phyloP scores from a whole-genome alignment of 2,888 invertebrate species.

The Eupithecia inturbata region DNA sequence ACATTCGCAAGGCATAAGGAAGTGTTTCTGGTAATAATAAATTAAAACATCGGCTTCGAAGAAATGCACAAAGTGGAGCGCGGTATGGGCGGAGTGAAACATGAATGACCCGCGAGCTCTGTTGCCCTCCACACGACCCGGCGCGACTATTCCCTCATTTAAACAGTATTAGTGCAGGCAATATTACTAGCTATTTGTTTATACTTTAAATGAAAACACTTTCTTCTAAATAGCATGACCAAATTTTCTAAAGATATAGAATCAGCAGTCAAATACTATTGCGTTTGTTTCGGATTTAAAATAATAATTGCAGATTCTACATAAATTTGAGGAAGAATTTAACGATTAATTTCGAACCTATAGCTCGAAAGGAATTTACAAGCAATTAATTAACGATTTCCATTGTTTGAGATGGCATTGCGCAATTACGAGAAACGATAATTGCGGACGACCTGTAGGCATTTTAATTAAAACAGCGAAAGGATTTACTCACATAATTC shows the following conservation, averaged over 20 bases:
- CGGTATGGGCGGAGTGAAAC: slow-evolving; percentile 68
- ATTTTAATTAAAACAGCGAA: slow-evolving; percentile 45
- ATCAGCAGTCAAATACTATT: background rate
- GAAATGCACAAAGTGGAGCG: slow-evolving; percentile 61
- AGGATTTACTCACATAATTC: slow-evolving; percentile 30
- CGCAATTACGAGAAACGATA: slow-evolving; percentile 49
- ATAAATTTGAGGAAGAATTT: background rate
- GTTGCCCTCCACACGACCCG: slow-evolving; percentile 64
- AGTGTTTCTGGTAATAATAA: slow-evolving; percentile 44
- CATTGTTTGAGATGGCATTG: slow-evolving; percentile 50
- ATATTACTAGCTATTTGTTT: slow-evolving; percentile 39
- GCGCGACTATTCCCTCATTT: slow-evolving; percentile 59
- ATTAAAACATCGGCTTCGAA: slow-evolving; percentile 44
- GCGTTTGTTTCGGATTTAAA: background rate
- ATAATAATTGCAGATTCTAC: background rate
- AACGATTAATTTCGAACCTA: background rate
- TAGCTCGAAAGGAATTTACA: slow-evolving; percentile 8
- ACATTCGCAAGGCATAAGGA: slow-evolving; percentile 33
- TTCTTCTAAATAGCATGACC: background rate
- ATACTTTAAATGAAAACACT: slow-evolving; percentile 10
- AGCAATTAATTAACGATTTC: slow-evolving; percentile 52
- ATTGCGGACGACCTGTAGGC: slow-evolving; percentile 39
- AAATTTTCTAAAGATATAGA: background rate
- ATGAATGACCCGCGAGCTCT: slow-evolving; percentile 69
- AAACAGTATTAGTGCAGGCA: slow-evolving; percentile 54